Conservation (phyloP, 92 coral and sea anemone species). For the Heliopora coerulea region DNA sequence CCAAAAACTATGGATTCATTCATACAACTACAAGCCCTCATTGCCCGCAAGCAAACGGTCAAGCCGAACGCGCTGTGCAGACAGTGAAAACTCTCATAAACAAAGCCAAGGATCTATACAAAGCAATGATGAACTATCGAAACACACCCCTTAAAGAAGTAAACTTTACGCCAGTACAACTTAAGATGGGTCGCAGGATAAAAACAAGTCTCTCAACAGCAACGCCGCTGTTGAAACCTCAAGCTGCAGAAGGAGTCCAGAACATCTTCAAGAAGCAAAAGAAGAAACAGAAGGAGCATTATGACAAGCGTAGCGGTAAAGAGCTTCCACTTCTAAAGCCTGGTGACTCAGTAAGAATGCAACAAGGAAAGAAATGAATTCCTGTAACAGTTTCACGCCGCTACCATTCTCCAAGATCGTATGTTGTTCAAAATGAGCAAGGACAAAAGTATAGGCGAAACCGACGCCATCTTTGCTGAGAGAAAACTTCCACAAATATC, state of each 20-base stretch:
- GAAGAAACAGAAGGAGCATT: slow-evolving; percentile 46
- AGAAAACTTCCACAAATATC: not conserved
- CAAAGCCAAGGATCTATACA: slow-evolving; percentile 37
- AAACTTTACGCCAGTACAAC: slow-evolving; percentile 39
- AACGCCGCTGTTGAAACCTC: slow-evolving; percentile 38
- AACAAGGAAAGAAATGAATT: slow-evolving; percentile 17
- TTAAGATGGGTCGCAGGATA: slow-evolving; percentile 28
- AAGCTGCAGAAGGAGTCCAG: slow-evolving; percentile 11
- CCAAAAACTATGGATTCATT: slow-evolving; percentile 47
- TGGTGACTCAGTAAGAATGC: slow-evolving; percentile 48
- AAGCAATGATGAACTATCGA: slow-evolving; percentile 46
- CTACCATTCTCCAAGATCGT: slow-evolving; percentile 44
- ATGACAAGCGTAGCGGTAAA: slow-evolving; percentile 46
- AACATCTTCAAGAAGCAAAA: slow-evolving; percentile 32
- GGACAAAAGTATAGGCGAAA: slow-evolving; percentile 48
- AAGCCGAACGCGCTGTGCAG: slow-evolving; percentile 41
- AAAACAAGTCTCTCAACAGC: slow-evolving; percentile 47
- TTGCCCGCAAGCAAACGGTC: slow-evolving; percentile 40
- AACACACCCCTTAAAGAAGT: slow-evolving; percentile 44
- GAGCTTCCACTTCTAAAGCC: slow-evolving; percentile 46
- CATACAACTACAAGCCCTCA: slow-evolving; percentile 50
- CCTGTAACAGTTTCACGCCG: slow-evolving; percentile 36
- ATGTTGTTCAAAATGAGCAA: slow-evolving; percentile 41
- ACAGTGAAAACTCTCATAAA: slow-evolving; percentile 34
- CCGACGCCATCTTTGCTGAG: slow-evolving; percentile 31